Evolutionary conservation across 2,797 vertebrate species (phyloP).

Genomic region (Diglossa cyanea): DNA sequence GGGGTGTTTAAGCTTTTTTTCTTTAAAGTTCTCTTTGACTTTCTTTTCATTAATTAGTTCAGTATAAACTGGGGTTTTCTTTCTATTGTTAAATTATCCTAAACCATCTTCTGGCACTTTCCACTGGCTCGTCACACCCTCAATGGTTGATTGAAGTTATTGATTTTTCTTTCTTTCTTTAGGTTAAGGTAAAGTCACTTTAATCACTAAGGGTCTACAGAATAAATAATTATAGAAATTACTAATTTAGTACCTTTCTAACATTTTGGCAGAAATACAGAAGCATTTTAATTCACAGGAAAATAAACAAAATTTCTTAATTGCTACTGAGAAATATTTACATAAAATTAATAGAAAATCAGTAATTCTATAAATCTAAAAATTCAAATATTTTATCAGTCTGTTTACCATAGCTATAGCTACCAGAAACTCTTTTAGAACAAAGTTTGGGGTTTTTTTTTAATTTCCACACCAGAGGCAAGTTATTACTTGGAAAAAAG

Average conservation of each 20-base stretch:
- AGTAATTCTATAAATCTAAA: not conserved
- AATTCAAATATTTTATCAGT: not conserved
- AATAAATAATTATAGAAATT: not conserved
- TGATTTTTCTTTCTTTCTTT: not conserved
- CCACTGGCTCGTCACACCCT: not conserved
- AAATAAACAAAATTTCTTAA: not conserved
- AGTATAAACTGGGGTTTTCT: not conserved
- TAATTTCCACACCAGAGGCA: not conserved
- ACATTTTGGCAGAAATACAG: not conserved
- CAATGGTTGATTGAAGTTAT: not conserved
- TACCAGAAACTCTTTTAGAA: not conserved
- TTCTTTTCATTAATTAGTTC: not conserved
- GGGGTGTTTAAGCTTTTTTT: fast-evolving
- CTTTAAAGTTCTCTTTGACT: not conserved
- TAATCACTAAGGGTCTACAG: not conserved
- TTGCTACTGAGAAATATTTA: not conserved
- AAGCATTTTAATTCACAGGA: not conserved
- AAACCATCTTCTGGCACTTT: not conserved
- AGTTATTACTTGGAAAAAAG: not conserved
- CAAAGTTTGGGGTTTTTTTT: not conserved
- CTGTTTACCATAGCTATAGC: not conserved
- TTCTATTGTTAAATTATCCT: not conserved
- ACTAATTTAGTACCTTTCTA: not conserved
- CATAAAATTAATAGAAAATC: not conserved
- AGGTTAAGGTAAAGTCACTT: not conserved